Percentiles rank a stretch among this genome's conserved stretches.
Evolutionary conservation across 2,113 vertebrate genomes (phyloP).

Genomic region (Alces alces): DNA sequence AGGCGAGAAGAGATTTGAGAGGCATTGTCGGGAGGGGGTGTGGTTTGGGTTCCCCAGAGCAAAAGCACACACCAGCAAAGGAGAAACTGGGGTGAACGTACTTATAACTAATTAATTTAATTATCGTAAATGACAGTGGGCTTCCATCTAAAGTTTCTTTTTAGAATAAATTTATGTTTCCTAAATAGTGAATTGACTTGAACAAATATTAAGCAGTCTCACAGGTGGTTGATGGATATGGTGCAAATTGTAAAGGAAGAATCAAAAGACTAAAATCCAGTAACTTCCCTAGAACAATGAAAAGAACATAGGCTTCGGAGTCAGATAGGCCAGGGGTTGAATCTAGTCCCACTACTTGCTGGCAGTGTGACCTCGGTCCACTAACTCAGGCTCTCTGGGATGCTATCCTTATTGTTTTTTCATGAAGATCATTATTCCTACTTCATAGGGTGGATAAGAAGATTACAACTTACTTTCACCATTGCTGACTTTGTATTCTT

Average conservation of each 20-base stretch:
- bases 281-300: neutral
- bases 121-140: neutral
- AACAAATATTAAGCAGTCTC: neutral
- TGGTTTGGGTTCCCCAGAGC: neutral
- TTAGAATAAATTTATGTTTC: neutral
- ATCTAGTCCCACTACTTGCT: slow-evolving; percentile 16
- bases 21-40: neutral
- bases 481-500: neutral
- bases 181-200: neutral
- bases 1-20: neutral
- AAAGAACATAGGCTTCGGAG: neutral
- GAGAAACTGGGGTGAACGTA: neutral
- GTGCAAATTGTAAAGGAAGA: neutral
- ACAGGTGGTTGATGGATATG: neutral
- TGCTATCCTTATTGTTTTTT: neutral
- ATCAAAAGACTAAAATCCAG: neutral
- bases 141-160: slow-evolving; percentile 27
- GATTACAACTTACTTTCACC: slow-evolving; percentile 1
- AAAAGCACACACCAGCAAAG: neutral
- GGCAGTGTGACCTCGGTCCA: neutral
- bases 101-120: neutral
- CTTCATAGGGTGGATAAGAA: neutral
- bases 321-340: neutral
- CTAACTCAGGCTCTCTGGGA: neutral
- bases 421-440: neutral